phyloP scores from a whole-genome alignment of 2,113 vertebrate species.

The Trichomycterus rosablanca region DNA sequence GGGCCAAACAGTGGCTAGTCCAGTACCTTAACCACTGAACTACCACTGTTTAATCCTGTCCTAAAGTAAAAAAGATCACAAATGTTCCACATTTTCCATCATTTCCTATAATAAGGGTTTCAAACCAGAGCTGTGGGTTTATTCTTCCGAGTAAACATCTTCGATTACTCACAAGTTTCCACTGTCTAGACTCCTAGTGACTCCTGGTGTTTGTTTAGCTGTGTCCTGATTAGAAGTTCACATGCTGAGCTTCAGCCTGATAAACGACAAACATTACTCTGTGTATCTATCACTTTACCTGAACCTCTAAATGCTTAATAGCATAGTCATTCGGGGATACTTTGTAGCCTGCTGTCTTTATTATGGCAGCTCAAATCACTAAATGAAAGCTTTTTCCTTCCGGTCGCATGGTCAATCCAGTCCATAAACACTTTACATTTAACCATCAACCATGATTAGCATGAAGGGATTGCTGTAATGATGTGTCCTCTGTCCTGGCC shows the following conservation, averaged over 20 bases:
- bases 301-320: slow-evolving; percentile 50
- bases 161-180: slow-evolving; percentile 73
- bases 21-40: too few species aligned
- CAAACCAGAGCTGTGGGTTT: slow-evolving; percentile 46
- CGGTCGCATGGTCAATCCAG: slow-evolving; percentile 56
- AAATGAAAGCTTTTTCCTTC: slow-evolving; percentile 58
- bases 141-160: slow-evolving; percentile 60
- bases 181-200: slow-evolving; percentile 60
- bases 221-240: slow-evolving; percentile 73
- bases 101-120: slow-evolving; percentile 49
- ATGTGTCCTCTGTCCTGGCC: slow-evolving; percentile 53
- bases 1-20: too few species aligned
- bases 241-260: slow-evolving; percentile 62
- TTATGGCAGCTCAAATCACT: slow-evolving; percentile 60
- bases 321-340: slow-evolving; percentile 47
- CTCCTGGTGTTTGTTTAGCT: slow-evolving; percentile 77
- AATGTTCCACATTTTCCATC: slow-evolving; percentile 52
- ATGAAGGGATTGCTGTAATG: slow-evolving; percentile 44
- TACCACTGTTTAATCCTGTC: too few species aligned
- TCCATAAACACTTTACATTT: slow-evolving; percentile 59
- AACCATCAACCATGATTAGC: slow-evolving; percentile 60
- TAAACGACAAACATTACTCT: slow-evolving; percentile 62
- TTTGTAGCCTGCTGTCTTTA: slow-evolving; percentile 56
- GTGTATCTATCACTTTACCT: slow-evolving; percentile 26
- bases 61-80: too few species aligned